Conservation (phyloP, 2,797 vertebrate species). For the Stomatorhinus walkeri region DNA sequence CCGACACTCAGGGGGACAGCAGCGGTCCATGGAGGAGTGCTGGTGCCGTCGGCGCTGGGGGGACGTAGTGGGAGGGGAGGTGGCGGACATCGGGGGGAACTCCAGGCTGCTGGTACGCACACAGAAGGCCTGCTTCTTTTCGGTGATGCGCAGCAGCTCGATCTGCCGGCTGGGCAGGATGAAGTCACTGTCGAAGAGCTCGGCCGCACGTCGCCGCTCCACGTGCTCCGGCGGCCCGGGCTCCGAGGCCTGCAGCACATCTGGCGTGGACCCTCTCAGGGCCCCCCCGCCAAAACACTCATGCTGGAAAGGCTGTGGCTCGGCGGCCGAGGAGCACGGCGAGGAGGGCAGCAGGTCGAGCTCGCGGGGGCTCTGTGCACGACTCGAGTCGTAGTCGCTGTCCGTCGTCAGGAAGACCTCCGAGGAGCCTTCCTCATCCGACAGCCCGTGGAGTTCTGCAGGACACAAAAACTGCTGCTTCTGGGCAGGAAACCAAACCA, state of each 20-base stretch:
- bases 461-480: background rate
- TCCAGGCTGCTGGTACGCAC: conserved; percentile 85
- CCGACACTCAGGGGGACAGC: conserved; percentile 45
- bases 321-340: conserved; percentile 44
- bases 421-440: conserved; percentile 78
- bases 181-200: conserved; percentile 80
- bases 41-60: conserved; percentile 47
- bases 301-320: conserved; percentile 42
- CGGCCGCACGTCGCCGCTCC: conserved; percentile 32
- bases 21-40: conserved; percentile 58
- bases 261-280: conserved; percentile 61
- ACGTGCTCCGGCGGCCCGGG: conserved; percentile 38
- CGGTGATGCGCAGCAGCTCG: conserved; percentile 79
- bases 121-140: conserved; percentile 81
- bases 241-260: conserved; percentile 72
- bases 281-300: conserved; percentile 49
- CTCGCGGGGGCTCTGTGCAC: conserved; percentile 77
- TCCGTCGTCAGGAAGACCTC: conserved; percentile 86
- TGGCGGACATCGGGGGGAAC: conserved; percentile 55
- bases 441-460: conserved; percentile 60
- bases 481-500: background rate
- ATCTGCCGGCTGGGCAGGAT: conserved; percentile 85
- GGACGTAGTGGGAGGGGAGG: conserved; percentile 44
- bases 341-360: conserved; percentile 74
- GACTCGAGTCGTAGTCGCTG: conserved; percentile 81